phyloP scores from a whole-genome alignment of 1,140 invertebrate species.

The Leptopilina boulardi region DNA sequence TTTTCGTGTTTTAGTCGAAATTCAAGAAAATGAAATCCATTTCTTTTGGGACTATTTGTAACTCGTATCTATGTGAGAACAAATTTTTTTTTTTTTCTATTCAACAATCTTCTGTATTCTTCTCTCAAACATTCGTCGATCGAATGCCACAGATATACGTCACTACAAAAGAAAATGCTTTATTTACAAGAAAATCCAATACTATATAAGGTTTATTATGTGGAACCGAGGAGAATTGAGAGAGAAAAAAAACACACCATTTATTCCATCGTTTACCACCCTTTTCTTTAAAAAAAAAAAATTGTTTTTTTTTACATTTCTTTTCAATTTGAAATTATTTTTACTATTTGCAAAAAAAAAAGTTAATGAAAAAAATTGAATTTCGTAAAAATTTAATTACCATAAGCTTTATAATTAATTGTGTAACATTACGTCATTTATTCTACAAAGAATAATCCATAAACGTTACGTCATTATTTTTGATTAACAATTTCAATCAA shows the following conservation, averaged over 20 bases:
- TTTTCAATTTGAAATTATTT: not conserved
- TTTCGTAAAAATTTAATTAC: no score
- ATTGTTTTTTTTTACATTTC: not conserved
- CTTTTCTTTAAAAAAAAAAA: not conserved
- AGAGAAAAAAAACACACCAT: not conserved
- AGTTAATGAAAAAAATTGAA: no score
- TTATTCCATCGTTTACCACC: not conserved
- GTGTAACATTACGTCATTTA: not conserved
- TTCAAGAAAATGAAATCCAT: not conserved
- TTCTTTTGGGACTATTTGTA: not conserved
- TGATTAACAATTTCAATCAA: not conserved
- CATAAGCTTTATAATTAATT: no score
- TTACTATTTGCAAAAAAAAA: no score
- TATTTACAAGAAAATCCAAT: slow-evolving; percentile 6
- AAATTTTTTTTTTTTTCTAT: not conserved
- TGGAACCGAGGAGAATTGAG: not conserved
- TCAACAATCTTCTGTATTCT: not conserved
- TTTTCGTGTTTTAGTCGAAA: slow-evolving; percentile 9
- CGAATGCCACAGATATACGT: not conserved
- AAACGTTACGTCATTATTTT: not conserved
- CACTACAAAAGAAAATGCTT: slow-evolving; percentile 10
- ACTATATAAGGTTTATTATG: not conserved
- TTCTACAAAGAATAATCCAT: not conserved
- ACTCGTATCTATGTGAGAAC: not conserved
- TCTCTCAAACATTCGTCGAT: not conserved